Evolutionary conservation across 2,113 vertebrate species (phyloP).

Genomic region (Aspiorhynchus laticeps): DNA sequence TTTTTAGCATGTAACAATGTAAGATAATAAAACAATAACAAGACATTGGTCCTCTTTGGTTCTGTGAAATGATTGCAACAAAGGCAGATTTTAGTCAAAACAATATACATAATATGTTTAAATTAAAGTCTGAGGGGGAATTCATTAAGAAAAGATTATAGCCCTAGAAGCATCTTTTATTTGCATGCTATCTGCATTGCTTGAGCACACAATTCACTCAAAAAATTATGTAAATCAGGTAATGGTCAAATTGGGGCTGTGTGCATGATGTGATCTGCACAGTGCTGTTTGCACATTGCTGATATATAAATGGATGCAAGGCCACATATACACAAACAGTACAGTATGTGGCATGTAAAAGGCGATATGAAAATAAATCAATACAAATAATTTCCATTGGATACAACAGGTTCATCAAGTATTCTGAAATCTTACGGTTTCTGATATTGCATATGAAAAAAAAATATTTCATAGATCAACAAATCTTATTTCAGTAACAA

Average conservation of each 20-base stretch:
- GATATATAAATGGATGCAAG: neutral
- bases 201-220: slow-evolving; percentile 1
- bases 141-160: neutral
- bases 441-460: neutral
- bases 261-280: neutral
- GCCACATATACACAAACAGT: neutral
- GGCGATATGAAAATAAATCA: neutral
- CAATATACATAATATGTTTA: neutral
- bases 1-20: neutral
- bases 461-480: neutral
- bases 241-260: neutral
- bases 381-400: neutral
- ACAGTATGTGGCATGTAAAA: neutral
- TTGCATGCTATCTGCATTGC: slow-evolving; percentile 3
- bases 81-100: neutral
- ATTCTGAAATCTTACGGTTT: neutral
- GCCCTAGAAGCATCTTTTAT: neutral
- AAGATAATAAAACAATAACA: neutral
- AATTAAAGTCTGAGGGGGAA: neutral
- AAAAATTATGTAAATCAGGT: slow-evolving; percentile 2
- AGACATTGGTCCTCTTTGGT: neutral
- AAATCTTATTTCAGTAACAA: neutral
- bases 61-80: neutral
- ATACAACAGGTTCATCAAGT: neutral
- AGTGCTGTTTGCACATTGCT: neutral